These are phyloP conservation scores for Suricata suricatta DNA, from an alignment of 2,113 vertebrate species.

Conservation along the genomic window DNA sequence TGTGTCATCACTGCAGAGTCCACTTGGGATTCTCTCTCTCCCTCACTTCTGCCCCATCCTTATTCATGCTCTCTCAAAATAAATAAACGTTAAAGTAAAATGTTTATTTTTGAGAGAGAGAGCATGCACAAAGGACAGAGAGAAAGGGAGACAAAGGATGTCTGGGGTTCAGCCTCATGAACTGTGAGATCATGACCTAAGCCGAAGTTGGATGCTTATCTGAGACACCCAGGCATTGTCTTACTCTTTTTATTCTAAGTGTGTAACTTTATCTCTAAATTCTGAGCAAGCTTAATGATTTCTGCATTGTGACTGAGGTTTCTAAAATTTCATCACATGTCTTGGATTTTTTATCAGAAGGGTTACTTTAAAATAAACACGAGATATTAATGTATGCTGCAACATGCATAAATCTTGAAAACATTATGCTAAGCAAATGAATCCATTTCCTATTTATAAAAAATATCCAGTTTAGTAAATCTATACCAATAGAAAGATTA, in stretches of 20 bases:
- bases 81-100: too few relatives aligned
- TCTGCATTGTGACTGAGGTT: neutral
- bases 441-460: neutral
- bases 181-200: too few relatives aligned
- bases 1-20: too few relatives aligned
- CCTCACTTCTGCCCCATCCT: too few relatives aligned
- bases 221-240: neutral
- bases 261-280: neutral
- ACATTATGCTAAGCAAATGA: neutral
- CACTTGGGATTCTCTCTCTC: too few relatives aligned
- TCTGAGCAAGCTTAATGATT: neutral
- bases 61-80: too few relatives aligned
- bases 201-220: too few relatives aligned
- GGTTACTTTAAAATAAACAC: neutral
- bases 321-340: neutral
- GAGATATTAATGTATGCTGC: neutral
- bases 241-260: neutral
- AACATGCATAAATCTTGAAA: neutral
- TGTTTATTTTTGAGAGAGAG: too few relatives aligned
- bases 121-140: too few relatives aligned
- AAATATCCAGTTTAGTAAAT: neutral
- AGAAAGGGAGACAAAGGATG: too few relatives aligned
- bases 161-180: too few relatives aligned
- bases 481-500: neutral
- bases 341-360: slow-evolving; percentile 28